These are phyloP conservation scores for Erpornis zantholeuca DNA, from an alignment of 2,113 vertebrate genomes.

Conservation along the genomic window DNA sequence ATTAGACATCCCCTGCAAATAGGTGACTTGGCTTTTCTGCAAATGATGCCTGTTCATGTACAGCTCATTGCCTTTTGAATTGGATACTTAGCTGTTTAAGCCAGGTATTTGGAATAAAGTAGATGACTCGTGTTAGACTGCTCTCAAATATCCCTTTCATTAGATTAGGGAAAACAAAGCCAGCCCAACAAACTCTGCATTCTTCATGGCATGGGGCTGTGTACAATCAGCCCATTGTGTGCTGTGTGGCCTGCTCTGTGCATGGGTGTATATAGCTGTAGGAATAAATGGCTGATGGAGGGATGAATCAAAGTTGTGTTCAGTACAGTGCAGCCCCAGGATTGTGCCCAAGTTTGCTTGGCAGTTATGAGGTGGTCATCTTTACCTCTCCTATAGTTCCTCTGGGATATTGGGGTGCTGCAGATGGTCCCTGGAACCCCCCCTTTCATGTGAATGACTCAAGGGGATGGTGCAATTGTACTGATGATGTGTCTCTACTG, in stretches of 20 bases:
- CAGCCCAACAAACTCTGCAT: neutral
- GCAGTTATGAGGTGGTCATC: neutral
- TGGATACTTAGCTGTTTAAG: constrained; percentile 1
- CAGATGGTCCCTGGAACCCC: no score
- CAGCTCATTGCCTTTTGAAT: neutral
- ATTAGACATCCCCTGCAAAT: neutral
- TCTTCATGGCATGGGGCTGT: rapidly evolving
- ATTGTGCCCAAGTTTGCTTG: neutral
- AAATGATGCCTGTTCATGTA: neutral
- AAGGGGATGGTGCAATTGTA: neutral
- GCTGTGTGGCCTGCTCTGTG: neutral
- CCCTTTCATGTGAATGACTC: neutral
- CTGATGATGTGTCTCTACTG: neutral
- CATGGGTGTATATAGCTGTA: neutral
- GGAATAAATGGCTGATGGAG: neutral
- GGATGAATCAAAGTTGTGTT: neutral
- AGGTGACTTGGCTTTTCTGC: neutral
- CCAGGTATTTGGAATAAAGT: constrained; percentile 15
- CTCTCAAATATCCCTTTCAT: constrained; percentile 28
- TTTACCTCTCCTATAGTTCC: neutral
- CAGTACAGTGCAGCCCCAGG: neutral
- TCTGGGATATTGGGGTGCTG: neutral
- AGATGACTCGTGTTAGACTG: constrained; percentile 33
- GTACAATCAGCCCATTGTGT: neutral
- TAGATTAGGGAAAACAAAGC: constrained; percentile 24